phyloP scores from a whole-genome alignment of 2,113 vertebrate species.

The Hirundichthys speculiger region DNA sequence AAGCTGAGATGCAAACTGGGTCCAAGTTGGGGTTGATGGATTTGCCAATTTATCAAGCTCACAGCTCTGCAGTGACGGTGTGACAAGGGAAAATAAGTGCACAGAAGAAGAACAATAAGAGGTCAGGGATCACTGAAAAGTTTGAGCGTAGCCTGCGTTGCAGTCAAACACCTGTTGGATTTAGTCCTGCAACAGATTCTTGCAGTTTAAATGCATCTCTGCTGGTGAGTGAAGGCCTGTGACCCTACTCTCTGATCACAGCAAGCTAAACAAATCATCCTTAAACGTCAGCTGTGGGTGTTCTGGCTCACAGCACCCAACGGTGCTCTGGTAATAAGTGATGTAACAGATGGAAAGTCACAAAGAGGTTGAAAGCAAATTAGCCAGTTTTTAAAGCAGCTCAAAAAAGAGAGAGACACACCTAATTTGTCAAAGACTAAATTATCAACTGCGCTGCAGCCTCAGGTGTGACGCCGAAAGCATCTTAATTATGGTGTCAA shows the following conservation, averaged over 20 bases:
- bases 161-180: slow-evolving; percentile 58
- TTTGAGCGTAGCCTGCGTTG: slow-evolving; percentile 51
- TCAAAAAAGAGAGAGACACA: not conserved
- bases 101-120: slow-evolving; percentile 16
- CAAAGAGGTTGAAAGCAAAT: slow-evolving; percentile 19
- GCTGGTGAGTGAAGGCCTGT: slow-evolving; percentile 49
- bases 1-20: slow-evolving; percentile 9
- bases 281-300: slow-evolving; percentile 45
- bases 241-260: slow-evolving; percentile 58
- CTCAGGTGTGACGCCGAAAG: slow-evolving; percentile 6
- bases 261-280: slow-evolving; percentile 61
- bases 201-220: slow-evolving; percentile 32
- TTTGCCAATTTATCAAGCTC: not conserved
- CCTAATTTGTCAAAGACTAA: not conserved
- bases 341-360: slow-evolving; percentile 43
- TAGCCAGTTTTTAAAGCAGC: not conserved
- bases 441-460: slow-evolving; percentile 10
- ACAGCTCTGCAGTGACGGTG: slow-evolving; percentile 13
- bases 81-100: slow-evolving; percentile 6
- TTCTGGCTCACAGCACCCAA: slow-evolving; percentile 44
- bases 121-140: slow-evolving; percentile 35
- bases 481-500: not conserved
- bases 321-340: slow-evolving; percentile 43
- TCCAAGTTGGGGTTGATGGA: slow-evolving; percentile 34
- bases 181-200: slow-evolving; percentile 49